phyloP scores from a whole-genome alignment of 2,113 vertebrate genomes.

The Turnix velox region DNA sequence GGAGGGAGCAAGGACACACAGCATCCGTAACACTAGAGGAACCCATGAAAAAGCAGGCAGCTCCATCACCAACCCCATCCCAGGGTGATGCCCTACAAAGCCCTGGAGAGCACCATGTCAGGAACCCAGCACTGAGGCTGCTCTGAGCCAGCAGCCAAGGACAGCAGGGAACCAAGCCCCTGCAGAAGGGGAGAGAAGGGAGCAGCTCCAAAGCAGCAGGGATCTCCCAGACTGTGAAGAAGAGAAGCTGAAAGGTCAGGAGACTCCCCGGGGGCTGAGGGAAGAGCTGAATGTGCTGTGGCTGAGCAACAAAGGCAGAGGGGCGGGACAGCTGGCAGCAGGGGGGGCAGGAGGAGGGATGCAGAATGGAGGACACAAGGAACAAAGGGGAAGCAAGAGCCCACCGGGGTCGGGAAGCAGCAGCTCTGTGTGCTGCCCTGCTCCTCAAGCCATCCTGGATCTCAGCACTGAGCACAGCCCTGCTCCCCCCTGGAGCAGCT shows the following conservation, averaged over 20 bases:
- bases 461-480: neutral
- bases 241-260: slow-evolving; percentile 26
- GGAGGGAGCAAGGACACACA: neutral
- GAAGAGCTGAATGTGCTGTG: neutral
- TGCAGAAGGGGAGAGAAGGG: neutral
- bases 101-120: neutral
- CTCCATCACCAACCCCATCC: neutral
- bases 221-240: neutral
- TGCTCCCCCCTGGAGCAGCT: neutral
- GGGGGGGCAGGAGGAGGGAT: neutral
- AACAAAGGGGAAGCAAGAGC: slow-evolving; percentile 4
- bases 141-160: neutral
- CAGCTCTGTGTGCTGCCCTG: neutral
- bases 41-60: neutral
- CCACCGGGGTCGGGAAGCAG: neutral
- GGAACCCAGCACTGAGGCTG: neutral
- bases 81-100: neutral
- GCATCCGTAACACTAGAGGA: neutral
- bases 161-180: neutral
- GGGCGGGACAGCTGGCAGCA: neutral
- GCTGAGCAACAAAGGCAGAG: neutral
- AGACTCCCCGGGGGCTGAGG: neutral
- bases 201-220: neutral
- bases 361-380: neutral
- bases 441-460: neutral